Base-by-base conservation (phyloP, 2,113 vertebrate species). In the Tachysurus vachellii region DNA sequence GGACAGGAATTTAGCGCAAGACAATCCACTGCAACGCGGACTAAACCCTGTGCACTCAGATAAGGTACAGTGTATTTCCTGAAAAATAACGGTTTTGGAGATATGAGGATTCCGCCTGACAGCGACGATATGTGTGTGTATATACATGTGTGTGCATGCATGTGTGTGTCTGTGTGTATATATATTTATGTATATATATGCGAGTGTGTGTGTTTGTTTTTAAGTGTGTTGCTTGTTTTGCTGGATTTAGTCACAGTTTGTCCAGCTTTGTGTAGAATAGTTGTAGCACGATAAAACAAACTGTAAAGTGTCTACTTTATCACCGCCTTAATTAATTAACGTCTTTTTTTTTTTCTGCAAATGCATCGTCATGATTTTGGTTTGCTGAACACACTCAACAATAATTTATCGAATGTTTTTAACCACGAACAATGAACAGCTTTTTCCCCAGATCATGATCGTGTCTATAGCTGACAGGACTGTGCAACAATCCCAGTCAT, bases 161-260 rank as follows among this genome's bases (percentile, higher is more conserved):
- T 87, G n/a, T 87, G n/a, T 85, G 61, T 90, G 44, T 87, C 77
- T 87, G 42, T 82, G 66, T 83, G 42, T 84, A 42, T 84, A 36
- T 36, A 36, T 36, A 36, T 36, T 36, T 36, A 2, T 36, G 36
- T 36, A 2, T 75, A 54, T 36, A 2, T 75, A 54, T 76, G n/a
- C 23, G 19, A 47, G 19, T 73, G 61, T 88, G 23, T 47, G 9
- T 19, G 8, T 73, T 36, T 36, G 47, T 50, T 50, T 75, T 50
- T 47, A 1, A 26, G 9, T 44, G 70, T 19, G 42, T 75, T 50
- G 44, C 44, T 47, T 21, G 3, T 75, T 50, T 44, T 59, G 64
- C n/a, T 88, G 54, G 66, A 8, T 89, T 80, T 77, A 79, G 23
- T 42, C 17, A 8, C 26, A 71, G 36, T 44, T 71, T 70, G 31